phyloP scores from a whole-genome alignment of 1,140 invertebrate species.

The Galleria mellonella region DNA sequence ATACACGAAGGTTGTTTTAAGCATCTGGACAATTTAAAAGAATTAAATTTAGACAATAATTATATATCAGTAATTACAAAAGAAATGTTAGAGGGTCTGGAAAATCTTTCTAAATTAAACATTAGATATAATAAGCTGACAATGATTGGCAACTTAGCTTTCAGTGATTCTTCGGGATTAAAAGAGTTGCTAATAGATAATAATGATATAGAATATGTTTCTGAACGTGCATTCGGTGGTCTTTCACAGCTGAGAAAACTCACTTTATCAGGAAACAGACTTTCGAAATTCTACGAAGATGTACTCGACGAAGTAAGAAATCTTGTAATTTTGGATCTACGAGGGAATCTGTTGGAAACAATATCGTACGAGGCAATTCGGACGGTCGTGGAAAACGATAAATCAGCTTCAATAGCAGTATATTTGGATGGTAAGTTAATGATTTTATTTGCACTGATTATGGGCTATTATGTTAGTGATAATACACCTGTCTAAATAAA shows the following conservation, averaged over 20 bases:
- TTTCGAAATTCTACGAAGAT: constrained; percentile 79
- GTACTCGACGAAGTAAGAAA: constrained; percentile 79
- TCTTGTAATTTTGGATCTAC: constrained; percentile 81
- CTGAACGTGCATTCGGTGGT: constrained; percentile 82
- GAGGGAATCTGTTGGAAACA: constrained; percentile 81
- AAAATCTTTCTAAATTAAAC: constrained; percentile 79
- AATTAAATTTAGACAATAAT: constrained; percentile 82
- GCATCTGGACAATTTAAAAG: constrained; percentile 78
- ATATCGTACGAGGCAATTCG: constrained; percentile 82
- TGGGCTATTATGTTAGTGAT: not conserved
- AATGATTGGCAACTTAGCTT: constrained; percentile 83
- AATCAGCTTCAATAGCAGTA: constrained; percentile 77
- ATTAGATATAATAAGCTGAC: constrained; percentile 81
- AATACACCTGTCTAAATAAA: no score
- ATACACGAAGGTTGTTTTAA: constrained; percentile 85
- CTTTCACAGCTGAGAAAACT: constrained; percentile 80
- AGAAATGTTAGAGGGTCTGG: constrained; percentile 82
- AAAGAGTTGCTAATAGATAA: constrained; percentile 83
- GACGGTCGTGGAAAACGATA: constrained; percentile 78
- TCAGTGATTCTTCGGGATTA: constrained; percentile 82
- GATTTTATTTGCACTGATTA: constrained; percentile 17
- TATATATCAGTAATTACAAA: constrained; percentile 80
- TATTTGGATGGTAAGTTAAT: constrained; percentile 82
- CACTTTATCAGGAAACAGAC: constrained; percentile 81
- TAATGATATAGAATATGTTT: constrained; percentile 79